These are phyloP conservation scores for Phaenicophaeus curvirostris DNA, from an alignment of 2,797 vertebrate species.

Conservation along the genomic window DNA sequence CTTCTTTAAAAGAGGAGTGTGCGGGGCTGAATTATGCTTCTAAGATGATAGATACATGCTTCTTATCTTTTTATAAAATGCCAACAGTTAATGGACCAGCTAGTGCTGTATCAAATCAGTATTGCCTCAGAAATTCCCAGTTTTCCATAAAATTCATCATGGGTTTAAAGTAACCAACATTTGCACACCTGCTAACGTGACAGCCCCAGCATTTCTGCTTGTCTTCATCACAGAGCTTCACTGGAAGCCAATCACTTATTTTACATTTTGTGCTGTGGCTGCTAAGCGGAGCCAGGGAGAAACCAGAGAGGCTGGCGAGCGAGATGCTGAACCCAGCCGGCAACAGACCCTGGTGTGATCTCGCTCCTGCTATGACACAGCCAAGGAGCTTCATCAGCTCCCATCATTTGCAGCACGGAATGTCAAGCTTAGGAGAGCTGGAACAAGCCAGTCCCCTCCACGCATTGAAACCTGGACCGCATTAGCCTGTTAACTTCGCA, in stretches of 20 bases:
- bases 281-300: neutral
- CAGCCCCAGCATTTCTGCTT: neutral
- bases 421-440: neutral
- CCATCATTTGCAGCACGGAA: neutral
- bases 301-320: neutral
- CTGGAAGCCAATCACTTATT: neutral
- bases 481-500: neutral
- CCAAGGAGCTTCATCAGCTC: neutral
- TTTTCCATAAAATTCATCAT: neutral
- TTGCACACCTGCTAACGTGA: neutral
- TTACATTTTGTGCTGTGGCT: neutral
- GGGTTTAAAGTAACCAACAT: neutral
- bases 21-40: neutral
- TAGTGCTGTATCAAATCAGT: neutral
- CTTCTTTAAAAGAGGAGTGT: neutral
- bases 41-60: neutral
- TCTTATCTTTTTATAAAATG: neutral
- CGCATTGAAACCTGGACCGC: neutral
- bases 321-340: fast-evolving
- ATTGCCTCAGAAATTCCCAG: neutral
- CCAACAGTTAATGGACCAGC: neutral
- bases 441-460: neutral
- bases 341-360: neutral
- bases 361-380: neutral
- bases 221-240: neutral